Evolutionary conservation across 1,140 invertebrate genomes (phyloP).

Genomic region (Cotesia glomerata): DNA sequence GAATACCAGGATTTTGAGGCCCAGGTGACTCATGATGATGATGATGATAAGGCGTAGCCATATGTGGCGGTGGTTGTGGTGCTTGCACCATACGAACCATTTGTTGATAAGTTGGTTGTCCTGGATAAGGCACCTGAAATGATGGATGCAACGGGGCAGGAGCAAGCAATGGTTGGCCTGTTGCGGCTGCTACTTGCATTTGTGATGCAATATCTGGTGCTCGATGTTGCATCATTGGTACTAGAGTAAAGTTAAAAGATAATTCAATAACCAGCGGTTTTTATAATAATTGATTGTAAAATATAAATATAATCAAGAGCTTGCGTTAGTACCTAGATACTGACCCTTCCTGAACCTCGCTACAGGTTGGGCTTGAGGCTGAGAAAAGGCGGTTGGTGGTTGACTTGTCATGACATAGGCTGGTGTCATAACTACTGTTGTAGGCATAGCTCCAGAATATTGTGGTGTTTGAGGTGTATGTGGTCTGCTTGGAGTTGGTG

Average conservation of each 20-base stretch:
- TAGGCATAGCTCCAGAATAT: constrained; percentile 58
- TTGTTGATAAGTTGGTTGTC: constrained; percentile 62
- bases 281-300: not conserved
- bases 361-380: constrained; percentile 60
- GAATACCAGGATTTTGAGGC: constrained; percentile 63
- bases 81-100: constrained; percentile 63
- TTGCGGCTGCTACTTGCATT: constrained; percentile 78
- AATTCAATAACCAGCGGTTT: not conserved
- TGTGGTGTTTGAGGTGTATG: constrained; percentile 86
- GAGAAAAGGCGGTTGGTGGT: constrained; percentile 61
- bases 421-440: constrained; percentile 61
- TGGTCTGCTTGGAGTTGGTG: constrained; percentile 73
- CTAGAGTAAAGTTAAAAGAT: constrained; percentile 49
- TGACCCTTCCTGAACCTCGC: constrained; percentile 62
- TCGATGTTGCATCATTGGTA: constrained; percentile 68
- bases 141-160: constrained; percentile 73
- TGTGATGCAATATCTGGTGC: constrained; percentile 70
- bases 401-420: constrained; percentile 64
- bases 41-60: constrained; percentile 69
- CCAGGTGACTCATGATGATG: constrained; percentile 66
- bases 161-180: constrained; percentile 82
- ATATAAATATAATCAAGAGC: constrained; percentile 14
- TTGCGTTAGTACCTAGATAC: constrained; percentile 46
- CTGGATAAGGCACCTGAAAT: constrained; percentile 69
- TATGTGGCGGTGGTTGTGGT: constrained; percentile 61